These are phyloP conservation scores for Pogonomyrmex californicus DNA, from an alignment of 1,140 invertebrate genomes.

Conservation along the genomic window DNA sequence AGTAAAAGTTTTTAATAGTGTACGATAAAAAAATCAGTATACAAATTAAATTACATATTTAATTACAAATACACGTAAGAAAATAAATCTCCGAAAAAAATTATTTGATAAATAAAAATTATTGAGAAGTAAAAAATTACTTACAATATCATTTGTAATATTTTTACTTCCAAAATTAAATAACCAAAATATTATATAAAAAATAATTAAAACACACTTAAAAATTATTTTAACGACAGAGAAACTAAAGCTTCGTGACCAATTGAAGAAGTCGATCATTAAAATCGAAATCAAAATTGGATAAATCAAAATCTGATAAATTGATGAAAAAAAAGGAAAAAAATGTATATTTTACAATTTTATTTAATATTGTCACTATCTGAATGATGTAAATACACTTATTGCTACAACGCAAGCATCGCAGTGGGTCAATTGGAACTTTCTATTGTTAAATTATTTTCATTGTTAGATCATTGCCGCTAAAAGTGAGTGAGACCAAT, in stretches of 20 bases:
- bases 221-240: background rate
- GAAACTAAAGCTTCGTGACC: constrained; percentile 1
- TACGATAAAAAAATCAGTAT: too few relatives aligned
- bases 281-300: background rate
- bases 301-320: background rate
- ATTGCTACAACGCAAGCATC: background rate
- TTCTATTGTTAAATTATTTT: constrained; percentile 30
- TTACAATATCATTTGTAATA: background rate
- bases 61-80: background rate
- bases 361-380: background rate
- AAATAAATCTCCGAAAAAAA: background rate
- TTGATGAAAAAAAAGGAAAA: background rate
- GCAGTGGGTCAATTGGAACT: constrained; percentile 14
- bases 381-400: background rate
- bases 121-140: background rate
- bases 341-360: background rate
- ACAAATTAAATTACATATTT: too few relatives aligned
- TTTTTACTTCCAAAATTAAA: too few relatives aligned
- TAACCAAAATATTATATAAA: background rate
- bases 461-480: constrained; percentile 32
- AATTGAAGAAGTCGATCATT: background rate
- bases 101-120: background rate
- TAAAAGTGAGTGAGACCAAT: constrained; percentile 13
- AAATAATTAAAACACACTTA: background rate
- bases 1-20: too few relatives aligned